phyloP scores from a whole-genome alignment of 2,888 invertebrate species.

The Masnerella sp. region DNA sequence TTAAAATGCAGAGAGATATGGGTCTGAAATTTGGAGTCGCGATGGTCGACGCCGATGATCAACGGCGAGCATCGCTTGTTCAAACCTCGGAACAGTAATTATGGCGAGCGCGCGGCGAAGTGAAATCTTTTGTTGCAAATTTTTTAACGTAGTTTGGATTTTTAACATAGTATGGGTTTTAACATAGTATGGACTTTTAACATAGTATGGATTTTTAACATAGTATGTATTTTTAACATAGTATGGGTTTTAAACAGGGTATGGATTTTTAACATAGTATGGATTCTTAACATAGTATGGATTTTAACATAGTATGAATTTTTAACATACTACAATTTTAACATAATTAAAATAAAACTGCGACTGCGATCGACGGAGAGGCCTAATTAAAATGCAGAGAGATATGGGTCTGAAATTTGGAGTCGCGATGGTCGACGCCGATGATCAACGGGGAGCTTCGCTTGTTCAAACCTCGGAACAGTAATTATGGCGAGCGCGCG shows the following conservation, averaged over 20 bases:
- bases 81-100: slow-evolving; percentile 30
- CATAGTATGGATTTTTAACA: no score
- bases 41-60: background rate
- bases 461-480: slow-evolving; percentile 12
- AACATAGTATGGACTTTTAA: no score
- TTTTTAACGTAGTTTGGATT: no score
- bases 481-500: slow-evolving; percentile 43
- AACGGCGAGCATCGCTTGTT: slow-evolving; percentile 8
- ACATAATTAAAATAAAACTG: no score
- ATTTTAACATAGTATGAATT: no score
- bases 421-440: background rate
- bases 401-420: slow-evolving; percentile 21
- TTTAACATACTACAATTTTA: no score
- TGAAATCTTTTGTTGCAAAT: no score
- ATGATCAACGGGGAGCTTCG: slow-evolving; percentile 1
- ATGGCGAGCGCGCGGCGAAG: slow-evolving; percentile 30
- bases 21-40: slow-evolving; percentile 16
- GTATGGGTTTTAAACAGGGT: no score
- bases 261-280: no score
- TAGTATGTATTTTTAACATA: no score
- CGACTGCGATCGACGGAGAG: slow-evolving; percentile 3
- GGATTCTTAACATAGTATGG: no score
- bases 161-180: no score
- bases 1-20: slow-evolving; percentile 36
- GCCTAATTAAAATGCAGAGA: slow-evolving; percentile 37